phyloP scores from a whole-genome alignment of 2,113 vertebrate genomes.

The Elephas maximus region DNA sequence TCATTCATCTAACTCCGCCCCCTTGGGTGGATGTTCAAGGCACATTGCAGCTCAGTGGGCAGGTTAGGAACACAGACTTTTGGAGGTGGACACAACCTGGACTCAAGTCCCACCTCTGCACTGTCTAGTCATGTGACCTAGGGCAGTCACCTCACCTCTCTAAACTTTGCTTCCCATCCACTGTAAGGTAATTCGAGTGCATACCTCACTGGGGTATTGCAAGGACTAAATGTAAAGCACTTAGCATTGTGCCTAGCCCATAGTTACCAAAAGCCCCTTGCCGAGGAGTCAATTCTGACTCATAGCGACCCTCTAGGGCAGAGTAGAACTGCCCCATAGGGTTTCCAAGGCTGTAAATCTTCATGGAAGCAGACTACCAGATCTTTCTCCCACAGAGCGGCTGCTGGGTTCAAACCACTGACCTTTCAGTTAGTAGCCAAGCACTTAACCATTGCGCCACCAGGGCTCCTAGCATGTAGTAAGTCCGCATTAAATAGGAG shows the following conservation, averaged over 20 bases:
- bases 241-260: neutral
- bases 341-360: neutral
- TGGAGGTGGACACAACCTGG: neutral
- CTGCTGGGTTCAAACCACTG: neutral
- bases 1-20: neutral
- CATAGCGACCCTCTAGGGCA: no score
- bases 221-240: neutral
- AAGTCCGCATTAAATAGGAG: neutral
- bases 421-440: neutral
- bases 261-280: neutral
- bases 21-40: neutral
- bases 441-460: neutral
- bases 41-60: neutral
- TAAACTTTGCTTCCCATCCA: neutral
- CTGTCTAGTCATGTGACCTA: neutral
- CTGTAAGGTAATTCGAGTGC: neutral
- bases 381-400: neutral
- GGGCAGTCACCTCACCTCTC: neutral
- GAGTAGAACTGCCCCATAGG: neutral
- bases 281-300: no score
- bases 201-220: neutral
- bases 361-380: neutral
- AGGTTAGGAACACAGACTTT: neutral
- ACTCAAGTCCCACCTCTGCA: neutral
- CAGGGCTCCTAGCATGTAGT: neutral